These are phyloP conservation scores for Myiozetetes cayanensis DNA, from an alignment of 2,113 vertebrate species.

Conservation along the genomic window DNA sequence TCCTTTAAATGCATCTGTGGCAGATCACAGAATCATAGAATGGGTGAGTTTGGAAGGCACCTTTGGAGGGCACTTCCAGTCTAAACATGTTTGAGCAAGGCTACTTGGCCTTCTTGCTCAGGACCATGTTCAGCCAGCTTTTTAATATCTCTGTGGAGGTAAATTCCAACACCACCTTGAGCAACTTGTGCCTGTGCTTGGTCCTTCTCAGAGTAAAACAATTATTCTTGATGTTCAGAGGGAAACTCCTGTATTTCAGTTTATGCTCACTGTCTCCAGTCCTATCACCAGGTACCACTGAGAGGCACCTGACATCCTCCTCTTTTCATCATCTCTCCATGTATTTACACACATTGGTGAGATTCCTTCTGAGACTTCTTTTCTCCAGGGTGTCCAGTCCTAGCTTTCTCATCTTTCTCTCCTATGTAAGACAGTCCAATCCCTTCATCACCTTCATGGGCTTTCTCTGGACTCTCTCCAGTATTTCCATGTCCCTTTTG, in stretches of 20 bases:
- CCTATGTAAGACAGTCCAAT: not conserved
- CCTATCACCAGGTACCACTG: not conserved
- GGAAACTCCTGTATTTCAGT: not conserved
- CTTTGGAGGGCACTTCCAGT: not conserved
- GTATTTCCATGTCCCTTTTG: rapidly evolving
- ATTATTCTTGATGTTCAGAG: not conserved
- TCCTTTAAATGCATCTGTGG: not conserved
- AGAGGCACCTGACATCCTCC: not conserved
- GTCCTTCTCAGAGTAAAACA: not conserved
- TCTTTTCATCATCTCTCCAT: not conserved
- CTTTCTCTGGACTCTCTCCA: not conserved
- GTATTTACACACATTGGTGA: not conserved
- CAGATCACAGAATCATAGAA: not conserved
- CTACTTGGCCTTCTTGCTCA: not conserved
- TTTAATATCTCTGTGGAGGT: not conserved
- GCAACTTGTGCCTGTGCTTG: not conserved
- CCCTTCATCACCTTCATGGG: not conserved
- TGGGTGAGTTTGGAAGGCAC: not conserved
- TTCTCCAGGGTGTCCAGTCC: not conserved
- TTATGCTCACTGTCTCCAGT: not conserved
- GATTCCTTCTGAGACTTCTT: not conserved
- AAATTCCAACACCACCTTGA: not conserved
- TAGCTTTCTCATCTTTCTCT: not conserved
- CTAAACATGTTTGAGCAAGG: not conserved
- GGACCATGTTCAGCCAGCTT: not conserved